Conservation (phyloP, 2,888 invertebrate genomes). For the Amiota mariae region DNA sequence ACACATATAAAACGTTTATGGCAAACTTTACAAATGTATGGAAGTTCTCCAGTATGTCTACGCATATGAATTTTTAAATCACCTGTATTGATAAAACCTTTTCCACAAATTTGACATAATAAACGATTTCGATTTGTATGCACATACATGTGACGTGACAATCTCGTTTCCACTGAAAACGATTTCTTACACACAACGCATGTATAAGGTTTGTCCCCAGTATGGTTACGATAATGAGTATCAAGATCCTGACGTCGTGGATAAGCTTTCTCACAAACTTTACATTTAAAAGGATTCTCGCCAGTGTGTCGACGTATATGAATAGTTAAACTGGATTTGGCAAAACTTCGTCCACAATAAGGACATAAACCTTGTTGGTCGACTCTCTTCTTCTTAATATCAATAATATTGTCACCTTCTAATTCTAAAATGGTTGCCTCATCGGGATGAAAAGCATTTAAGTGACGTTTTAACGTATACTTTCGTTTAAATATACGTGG, state of each 20-base stretch:
- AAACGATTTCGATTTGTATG: conserved; percentile 76
- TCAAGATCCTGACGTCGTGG: conserved; percentile 78
- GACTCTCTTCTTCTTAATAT: conserved; percentile 32
- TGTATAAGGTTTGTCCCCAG: conserved; percentile 77
- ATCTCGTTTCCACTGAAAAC: conserved; percentile 77
- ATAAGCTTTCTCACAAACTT: conserved; percentile 78
- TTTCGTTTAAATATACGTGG: conserved; percentile 75
- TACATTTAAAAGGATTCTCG: conserved; percentile 78
- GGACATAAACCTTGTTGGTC: conserved; percentile 75
- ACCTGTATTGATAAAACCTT: conserved; percentile 80
- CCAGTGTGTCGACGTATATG: conserved; percentile 81
- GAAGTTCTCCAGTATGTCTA: conserved; percentile 80
- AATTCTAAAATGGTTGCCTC: conserved; percentile 68
- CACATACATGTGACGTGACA: conserved; percentile 78
- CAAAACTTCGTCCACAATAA: conserved; percentile 77
- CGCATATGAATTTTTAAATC: conserved; percentile 82
- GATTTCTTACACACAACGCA: conserved; percentile 72
- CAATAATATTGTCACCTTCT: neutral
- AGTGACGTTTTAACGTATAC: conserved; percentile 77
- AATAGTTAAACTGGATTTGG: conserved; percentile 77
- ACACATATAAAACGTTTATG: conserved; percentile 82
- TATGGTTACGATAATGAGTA: conserved; percentile 77
- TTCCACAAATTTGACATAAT: conserved; percentile 75
- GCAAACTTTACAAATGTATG: conserved; percentile 80
- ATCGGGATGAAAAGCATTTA: conserved; percentile 66